Evolutionary conservation across 2,888 invertebrate genomes (phyloP).

Genomic region (Xestia xanthographa): DNA sequence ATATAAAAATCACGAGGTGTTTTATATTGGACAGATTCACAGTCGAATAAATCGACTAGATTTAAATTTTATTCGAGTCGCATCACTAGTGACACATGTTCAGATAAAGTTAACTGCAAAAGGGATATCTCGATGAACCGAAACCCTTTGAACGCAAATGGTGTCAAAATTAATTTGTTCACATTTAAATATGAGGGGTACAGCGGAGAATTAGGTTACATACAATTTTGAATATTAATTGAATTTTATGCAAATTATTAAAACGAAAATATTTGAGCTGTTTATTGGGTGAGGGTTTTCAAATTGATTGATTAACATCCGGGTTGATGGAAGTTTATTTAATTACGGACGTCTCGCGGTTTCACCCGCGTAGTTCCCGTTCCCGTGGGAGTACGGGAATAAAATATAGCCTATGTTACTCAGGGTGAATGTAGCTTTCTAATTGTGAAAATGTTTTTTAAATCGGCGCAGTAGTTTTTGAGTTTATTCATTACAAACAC

Average conservation of each 20-base stretch:
- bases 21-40: neutral
- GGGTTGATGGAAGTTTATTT: neutral
- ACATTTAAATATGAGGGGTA: slow-evolving; percentile 56
- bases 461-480: no score
- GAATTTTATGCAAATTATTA: slow-evolving; percentile 56
- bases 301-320: slow-evolving; percentile 32
- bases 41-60: slow-evolving; percentile 29
- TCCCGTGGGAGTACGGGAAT: no score
- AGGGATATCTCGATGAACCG: slow-evolving; percentile 55
- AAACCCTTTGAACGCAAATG: slow-evolving; percentile 53
- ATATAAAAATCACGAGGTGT: neutral
- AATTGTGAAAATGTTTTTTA: no score
- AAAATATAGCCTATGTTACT: no score
- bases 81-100: slow-evolving; percentile 48
- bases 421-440: no score
- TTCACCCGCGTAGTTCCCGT: no score
- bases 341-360: no score
- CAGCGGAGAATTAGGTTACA: slow-evolving; percentile 45
- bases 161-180: slow-evolving; percentile 66
- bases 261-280: slow-evolving; percentile 39
- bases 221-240: slow-evolving; percentile 58
- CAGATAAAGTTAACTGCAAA: slow-evolving; percentile 46
- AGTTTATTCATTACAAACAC: no score
- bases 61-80: neutral
- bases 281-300: slow-evolving; percentile 7